Percentiles rank a stretch among this genome's conserved stretches.
These are phyloP conservation scores for Paracentrotus lividus DNA, from an alignment of 53 echinoderm and acorn worm species.

Conservation along the genomic window DNA sequence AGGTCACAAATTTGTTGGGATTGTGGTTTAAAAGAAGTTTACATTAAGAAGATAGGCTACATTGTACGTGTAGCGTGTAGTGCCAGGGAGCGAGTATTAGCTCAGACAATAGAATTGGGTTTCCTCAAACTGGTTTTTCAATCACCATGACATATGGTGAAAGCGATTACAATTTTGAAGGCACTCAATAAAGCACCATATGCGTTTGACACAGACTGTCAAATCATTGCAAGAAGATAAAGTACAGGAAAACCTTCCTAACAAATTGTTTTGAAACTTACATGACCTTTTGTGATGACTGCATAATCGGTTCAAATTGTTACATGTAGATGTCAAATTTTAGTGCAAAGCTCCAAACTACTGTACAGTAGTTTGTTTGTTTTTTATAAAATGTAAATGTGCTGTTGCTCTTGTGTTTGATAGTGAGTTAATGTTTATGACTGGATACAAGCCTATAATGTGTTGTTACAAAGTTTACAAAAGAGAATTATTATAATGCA, in stretches of 20 bases:
- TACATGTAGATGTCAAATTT: too few species aligned
- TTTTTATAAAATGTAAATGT: too few species aligned
- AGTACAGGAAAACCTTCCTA: neutral
- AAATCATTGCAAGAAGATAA: neutral
- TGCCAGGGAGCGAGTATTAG: neutral
- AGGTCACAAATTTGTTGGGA: conserved; percentile 11
- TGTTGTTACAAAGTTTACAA: too few species aligned
- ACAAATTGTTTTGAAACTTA: neutral
- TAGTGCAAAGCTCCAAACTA: too few species aligned
- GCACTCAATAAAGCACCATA: neutral
- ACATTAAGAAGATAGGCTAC: neutral
- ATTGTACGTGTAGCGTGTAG: neutral
- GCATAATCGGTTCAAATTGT: neutral
- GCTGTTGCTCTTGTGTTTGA: too few species aligned
- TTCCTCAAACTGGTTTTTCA: neutral
- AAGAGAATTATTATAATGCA: too few species aligned
- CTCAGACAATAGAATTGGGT: neutral
- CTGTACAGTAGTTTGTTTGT: too few species aligned
- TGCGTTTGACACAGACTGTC: neutral
- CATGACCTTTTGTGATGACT: conserved; percentile 3
- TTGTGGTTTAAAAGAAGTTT: neutral
- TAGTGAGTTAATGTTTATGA: too few species aligned
- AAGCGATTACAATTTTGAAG: neutral
- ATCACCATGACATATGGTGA: conserved; percentile 25
- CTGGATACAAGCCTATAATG: too few species aligned